These are phyloP conservation scores for Leptinotarsa haldemani DNA, from an alignment of 2,888 invertebrate genomes.

Conservation along the genomic window DNA sequence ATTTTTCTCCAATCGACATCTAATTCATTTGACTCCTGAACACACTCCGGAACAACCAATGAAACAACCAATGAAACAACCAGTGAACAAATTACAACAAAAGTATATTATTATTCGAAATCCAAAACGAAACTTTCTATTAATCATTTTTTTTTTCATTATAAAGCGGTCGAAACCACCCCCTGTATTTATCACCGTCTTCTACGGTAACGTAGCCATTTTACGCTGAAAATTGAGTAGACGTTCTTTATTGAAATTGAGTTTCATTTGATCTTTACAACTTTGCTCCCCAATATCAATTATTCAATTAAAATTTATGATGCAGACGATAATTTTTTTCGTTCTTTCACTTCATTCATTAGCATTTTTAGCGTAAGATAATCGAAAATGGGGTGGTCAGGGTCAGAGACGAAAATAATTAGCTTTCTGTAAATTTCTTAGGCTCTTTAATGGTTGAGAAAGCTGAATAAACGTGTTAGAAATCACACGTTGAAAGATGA, in stretches of 20 bases:
- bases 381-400: background rate
- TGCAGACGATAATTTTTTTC: slow-evolving; percentile 3
- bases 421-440: background rate
- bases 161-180: background rate
- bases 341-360: slow-evolving; percentile 12
- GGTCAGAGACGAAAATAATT: background rate
- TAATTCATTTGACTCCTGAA: too few relatives aligned
- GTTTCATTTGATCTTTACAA: slow-evolving; percentile 7
- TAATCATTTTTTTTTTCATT: background rate
- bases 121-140: background rate
- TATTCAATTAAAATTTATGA: slow-evolving; percentile 18
- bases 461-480: too few relatives aligned
- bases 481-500: too few relatives aligned
- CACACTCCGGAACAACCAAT: too few relatives aligned
- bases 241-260: background rate
- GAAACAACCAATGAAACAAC: too few relatives aligned
- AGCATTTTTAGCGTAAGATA: background rate
- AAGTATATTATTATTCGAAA: too few relatives aligned
- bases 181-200: background rate
- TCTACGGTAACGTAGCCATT: background rate
- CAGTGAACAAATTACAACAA: too few relatives aligned
- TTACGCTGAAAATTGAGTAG: background rate
- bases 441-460: too few relatives aligned
- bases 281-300: slow-evolving; percentile 9
- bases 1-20: too few relatives aligned